Percentiles rank a stretch among this genome's conserved stretches.
These are phyloP conservation scores for Eleutherodactylus coqui DNA, from an alignment of 2,797 vertebrate genomes.

Conservation along the genomic window DNA sequence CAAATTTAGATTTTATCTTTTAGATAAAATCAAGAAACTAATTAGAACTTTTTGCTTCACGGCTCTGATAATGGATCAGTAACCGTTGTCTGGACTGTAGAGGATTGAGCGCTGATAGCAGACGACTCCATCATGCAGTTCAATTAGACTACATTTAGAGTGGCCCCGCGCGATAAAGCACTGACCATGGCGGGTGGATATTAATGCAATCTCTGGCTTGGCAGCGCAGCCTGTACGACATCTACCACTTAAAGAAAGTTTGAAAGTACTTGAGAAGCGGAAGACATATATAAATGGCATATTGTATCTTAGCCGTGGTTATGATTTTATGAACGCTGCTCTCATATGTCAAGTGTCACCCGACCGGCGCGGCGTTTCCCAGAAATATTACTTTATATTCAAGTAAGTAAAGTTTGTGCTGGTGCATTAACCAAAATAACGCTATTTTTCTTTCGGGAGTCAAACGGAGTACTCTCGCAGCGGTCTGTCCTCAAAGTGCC, in stretches of 20 bases:
- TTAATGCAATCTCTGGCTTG: slow-evolving; percentile 60
- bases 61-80: not conserved
- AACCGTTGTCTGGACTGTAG: slow-evolving; percentile 7
- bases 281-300: slow-evolving; percentile 48
- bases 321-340: slow-evolving; percentile 50
- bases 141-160: slow-evolving; percentile 59
- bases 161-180: slow-evolving; percentile 15
- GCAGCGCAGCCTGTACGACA: slow-evolving; percentile 12
- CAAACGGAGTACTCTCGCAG: slow-evolving; percentile 46
- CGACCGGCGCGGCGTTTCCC: slow-evolving; percentile 51
- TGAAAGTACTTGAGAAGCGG: slow-evolving; percentile 40
- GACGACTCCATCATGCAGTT: slow-evolving; percentile 46
- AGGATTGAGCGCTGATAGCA: slow-evolving; percentile 23
- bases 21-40: not conserved
- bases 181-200: slow-evolving; percentile 17
- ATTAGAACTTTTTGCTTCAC: not conserved
- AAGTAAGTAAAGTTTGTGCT: slow-evolving; percentile 55
- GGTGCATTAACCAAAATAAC: slow-evolving; percentile 62
- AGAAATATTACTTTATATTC: slow-evolving; percentile 63
- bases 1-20: no score
- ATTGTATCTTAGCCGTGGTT: slow-evolving; percentile 36
- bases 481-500: slow-evolving; percentile 48
- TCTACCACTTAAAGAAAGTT: slow-evolving; percentile 55
- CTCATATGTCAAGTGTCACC: slow-evolving; percentile 62
- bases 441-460: slow-evolving; percentile 49